A percentile compares a stretch with the other conserved stretches of the same genome.
These are phyloP conservation scores for Acanthurus leucopareius DNA, from an alignment of 2,797 vertebrate species.

Conservation along the genomic window DNA sequence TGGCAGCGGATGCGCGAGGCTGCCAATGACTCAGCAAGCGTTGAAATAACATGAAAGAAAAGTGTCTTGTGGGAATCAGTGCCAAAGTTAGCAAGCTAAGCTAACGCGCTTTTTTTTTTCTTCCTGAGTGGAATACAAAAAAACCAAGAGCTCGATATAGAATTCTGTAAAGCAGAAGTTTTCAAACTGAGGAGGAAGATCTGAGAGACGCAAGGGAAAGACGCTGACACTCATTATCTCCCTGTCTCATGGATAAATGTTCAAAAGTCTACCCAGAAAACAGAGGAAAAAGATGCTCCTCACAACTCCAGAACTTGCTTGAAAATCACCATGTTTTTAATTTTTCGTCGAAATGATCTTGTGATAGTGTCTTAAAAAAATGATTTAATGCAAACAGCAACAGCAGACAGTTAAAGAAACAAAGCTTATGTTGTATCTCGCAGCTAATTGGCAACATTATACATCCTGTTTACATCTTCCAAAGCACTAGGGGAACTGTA, in stretches of 20 bases:
- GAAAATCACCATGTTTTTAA: neutral
- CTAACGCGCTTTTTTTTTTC: neutral
- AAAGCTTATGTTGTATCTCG: neutral
- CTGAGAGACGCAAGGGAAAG: neutral
- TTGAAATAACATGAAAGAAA: slow-evolving; percentile 7
- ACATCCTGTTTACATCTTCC: neutral
- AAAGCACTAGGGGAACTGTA: neutral
- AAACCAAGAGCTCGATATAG: neutral
- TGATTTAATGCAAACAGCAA: neutral
- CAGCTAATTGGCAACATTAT: neutral
- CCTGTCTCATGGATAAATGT: neutral
- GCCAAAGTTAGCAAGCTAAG: neutral
- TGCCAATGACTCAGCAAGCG: slow-evolving; percentile 6
- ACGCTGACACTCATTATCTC: neutral
- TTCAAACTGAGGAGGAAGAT: neutral
- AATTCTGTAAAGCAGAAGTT: neutral
- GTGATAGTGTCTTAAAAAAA: neutral
- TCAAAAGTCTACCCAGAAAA: neutral
- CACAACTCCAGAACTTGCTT: neutral
- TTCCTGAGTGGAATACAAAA: neutral
- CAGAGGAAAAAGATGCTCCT: neutral
- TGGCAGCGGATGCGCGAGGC: neutral
- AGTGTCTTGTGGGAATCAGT: neutral
- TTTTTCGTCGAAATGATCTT: too few relatives aligned
- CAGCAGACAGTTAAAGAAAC: neutral